These are phyloP conservation scores for Galeopterus variegatus DNA, from an alignment of 2,113 vertebrate species.

Conservation along the genomic window DNA sequence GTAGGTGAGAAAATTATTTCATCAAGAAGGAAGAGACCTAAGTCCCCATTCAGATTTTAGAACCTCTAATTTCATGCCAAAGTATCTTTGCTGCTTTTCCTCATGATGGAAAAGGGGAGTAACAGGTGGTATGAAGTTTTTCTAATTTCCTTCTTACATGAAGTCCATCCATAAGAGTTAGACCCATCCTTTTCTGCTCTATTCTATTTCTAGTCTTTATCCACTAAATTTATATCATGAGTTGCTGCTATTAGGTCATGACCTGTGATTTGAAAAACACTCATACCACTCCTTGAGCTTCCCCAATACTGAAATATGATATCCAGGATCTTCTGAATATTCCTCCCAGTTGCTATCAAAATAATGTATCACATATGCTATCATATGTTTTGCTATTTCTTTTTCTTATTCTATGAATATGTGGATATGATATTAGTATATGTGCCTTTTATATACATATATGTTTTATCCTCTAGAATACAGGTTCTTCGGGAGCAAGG, in stretches of 20 bases:
- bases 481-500: neutral
- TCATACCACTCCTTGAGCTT: neutral
- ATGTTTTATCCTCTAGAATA: neutral
- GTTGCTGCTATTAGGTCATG: slow-evolving; percentile 38
- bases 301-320: neutral
- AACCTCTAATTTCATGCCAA: neutral
- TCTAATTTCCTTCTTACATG: neutral
- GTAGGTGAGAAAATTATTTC: neutral
- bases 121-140: neutral
- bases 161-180: neutral
- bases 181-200: neutral
- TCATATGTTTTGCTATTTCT: neutral
- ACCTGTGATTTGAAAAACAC: slow-evolving; percentile 11
- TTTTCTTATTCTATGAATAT: slow-evolving; percentile 16
- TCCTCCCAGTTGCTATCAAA: slow-evolving; percentile 3
- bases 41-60: neutral
- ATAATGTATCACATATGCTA: neutral
- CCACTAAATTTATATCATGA: slow-evolving; percentile 37
- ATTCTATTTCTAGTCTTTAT: neutral
- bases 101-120: neutral
- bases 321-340: neutral
- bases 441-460: neutral
- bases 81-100: neutral
- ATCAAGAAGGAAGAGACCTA: neutral
- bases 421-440: neutral